Conservation (phyloP, 2,113 vertebrate genomes). For the Ellobius talpinus region DNA sequence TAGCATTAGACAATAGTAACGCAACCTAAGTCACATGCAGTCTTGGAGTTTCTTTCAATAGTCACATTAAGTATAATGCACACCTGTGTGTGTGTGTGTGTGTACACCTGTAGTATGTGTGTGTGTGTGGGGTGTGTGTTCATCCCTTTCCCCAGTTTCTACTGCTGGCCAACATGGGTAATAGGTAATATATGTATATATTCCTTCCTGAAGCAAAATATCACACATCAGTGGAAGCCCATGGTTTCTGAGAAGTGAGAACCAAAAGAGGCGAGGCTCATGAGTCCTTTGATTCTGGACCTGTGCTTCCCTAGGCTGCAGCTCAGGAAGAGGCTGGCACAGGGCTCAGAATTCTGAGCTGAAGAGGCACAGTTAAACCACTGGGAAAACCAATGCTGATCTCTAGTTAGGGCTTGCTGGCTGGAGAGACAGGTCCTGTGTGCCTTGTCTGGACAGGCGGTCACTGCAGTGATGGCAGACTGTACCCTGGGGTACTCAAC, state of each 20-base stretch:
- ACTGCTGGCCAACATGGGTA: neutral
- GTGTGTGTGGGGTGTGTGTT: neutral
- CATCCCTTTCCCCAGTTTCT: neutral
- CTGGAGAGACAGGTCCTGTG: neutral
- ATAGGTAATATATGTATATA: neutral
- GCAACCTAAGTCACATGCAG: neutral
- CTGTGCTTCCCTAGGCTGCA: neutral
- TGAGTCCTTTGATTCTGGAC: neutral
- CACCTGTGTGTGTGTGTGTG: too few species aligned
- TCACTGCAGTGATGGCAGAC: neutral
- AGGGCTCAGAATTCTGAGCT: neutral
- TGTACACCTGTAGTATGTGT: too few species aligned
- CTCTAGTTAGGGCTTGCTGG: neutral
- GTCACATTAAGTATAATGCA: neutral
- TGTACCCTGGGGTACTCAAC: neutral
- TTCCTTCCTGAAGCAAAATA: slow-evolving; percentile 13
- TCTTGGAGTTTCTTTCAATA: neutral
- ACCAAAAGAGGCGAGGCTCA: neutral
- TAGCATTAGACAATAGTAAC: neutral
- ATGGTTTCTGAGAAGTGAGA: neutral
- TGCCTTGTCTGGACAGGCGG: neutral
- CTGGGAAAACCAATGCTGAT: neutral
- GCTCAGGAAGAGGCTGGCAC: neutral
- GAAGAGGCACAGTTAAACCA: neutral
- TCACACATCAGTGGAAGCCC: neutral